Percentiles rank a stretch among this genome's conserved stretches.
Evolutionary conservation across 2,797 vertebrate species (phyloP).

Genomic region (Rachycentron canadum): DNA sequence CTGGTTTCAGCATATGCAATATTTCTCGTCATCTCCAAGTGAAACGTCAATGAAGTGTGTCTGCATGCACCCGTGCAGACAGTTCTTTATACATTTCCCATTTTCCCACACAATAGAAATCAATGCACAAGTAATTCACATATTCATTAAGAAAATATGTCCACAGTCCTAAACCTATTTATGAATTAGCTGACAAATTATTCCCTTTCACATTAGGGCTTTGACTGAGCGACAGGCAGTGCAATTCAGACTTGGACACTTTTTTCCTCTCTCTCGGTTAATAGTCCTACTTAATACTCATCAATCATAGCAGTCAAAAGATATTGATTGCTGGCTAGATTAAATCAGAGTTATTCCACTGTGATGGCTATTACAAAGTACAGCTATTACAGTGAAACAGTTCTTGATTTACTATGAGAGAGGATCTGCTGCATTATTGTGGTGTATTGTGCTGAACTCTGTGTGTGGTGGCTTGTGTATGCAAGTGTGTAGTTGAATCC

Average conservation of each 20-base stretch:
- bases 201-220: constrained; percentile 80
- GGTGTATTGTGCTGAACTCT: constrained; percentile 6
- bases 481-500: constrained; percentile 15
- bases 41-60: constrained; percentile 82
- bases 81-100: constrained; percentile 77
- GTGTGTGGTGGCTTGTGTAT: constrained; percentile 9
- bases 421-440: constrained; percentile 55
- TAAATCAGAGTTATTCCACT: constrained; percentile 86
- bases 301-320: constrained; percentile 86
- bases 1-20: constrained; percentile 83
- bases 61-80: constrained; percentile 70
- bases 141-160: constrained; percentile 87
- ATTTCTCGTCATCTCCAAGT: constrained; percentile 77
- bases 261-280: constrained; percentile 68
- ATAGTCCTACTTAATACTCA: constrained; percentile 86
- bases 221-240: constrained; percentile 74
- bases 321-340: constrained; percentile 85
- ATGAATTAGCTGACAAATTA: constrained; percentile 85
- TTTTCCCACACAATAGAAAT: constrained; percentile 86
- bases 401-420: constrained; percentile 76
- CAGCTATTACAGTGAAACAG: constrained; percentile 81
- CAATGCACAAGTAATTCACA: constrained; percentile 86
- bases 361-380: constrained; percentile 82
- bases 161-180: constrained; percentile 79
- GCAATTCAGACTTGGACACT: constrained; percentile 79